phyloP scores from a whole-genome alignment of 2,888 invertebrate species.

The Apocheima hispidaria region DNA sequence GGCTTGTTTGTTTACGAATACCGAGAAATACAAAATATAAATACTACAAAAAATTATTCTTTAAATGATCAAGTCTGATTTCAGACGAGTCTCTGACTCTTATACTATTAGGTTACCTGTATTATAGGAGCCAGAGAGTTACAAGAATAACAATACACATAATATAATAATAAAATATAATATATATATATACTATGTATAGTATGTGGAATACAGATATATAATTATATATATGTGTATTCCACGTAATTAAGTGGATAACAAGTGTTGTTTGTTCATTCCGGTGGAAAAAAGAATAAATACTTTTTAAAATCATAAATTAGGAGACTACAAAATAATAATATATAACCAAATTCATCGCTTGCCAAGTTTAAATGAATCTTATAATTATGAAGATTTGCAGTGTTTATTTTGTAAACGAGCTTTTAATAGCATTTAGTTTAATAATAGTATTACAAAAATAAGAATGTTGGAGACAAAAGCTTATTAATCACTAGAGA shows the following conservation, averaged over 20 bases:
- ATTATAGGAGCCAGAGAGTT: no score
- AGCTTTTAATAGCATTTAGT: conserved; percentile 20
- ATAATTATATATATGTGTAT: no score
- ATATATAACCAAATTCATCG: conserved; percentile 12
- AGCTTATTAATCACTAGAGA: conserved; percentile 13
- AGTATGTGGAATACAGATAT: no score
- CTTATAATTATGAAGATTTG: conserved; percentile 30
- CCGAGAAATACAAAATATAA: conserved; percentile 2
- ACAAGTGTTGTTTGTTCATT: conserved; percentile 2
- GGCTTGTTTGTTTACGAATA: conserved; percentile 14
- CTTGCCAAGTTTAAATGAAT: conserved; percentile 41
- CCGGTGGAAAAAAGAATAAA: background rate
- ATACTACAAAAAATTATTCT: no score
- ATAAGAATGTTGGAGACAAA: conserved; percentile 24
- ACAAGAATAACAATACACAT: no score
- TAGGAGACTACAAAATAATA: conserved; percentile 12
- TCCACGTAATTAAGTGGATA: no score
- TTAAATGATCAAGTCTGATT: no score
- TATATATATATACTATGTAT: no score
- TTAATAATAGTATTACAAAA: conserved; percentile 28
- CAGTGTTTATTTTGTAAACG: conserved; percentile 26
- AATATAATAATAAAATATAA: no score
- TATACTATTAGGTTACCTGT: no score
- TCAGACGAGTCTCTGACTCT: no score
- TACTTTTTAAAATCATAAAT: conserved; percentile 24